Percentiles rank a stretch among this genome's conserved stretches.
These are phyloP conservation scores for Amazona vittata DNA, from an alignment of 2,113 vertebrate species.

Conservation along the genomic window DNA sequence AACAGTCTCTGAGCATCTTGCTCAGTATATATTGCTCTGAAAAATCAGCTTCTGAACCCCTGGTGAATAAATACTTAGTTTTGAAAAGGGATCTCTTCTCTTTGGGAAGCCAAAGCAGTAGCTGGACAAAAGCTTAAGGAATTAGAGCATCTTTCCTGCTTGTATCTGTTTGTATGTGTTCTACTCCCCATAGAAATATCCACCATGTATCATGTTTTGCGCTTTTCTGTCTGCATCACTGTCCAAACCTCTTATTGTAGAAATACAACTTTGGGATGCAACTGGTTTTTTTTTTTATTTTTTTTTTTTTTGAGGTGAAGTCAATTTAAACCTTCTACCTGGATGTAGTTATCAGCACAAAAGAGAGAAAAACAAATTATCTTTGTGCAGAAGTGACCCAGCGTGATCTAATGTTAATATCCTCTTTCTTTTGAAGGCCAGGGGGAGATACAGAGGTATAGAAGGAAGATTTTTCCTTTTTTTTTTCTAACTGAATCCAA, in stretches of 20 bases:
- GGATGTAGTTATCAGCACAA: neutral
- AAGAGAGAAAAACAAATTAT: neutral
- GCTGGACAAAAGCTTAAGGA: neutral
- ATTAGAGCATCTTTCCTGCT: neutral
- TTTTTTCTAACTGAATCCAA: neutral
- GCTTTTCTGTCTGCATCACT: neutral
- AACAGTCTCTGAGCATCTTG: neutral
- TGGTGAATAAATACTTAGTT: neutral
- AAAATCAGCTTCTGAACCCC: neutral
- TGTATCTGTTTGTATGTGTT: neutral
- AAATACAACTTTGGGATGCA: neutral
- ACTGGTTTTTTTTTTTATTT: fast-evolving
- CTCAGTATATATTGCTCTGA: neutral
- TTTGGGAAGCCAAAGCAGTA: neutral
- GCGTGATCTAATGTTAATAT: neutral
- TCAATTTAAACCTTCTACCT: neutral
- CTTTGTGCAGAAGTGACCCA: neutral
- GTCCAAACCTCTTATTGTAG: neutral
- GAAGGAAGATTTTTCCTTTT: neutral
- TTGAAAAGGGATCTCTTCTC: neutral
- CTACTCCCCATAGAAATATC: neutral
- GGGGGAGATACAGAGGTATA: neutral
- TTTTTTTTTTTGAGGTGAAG: neutral
- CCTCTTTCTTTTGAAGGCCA: neutral
- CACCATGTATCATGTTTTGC: neutral